These are phyloP conservation scores for Sander lucioperca DNA, from an alignment of 2,113 vertebrate species.

Conservation along the genomic window DNA sequence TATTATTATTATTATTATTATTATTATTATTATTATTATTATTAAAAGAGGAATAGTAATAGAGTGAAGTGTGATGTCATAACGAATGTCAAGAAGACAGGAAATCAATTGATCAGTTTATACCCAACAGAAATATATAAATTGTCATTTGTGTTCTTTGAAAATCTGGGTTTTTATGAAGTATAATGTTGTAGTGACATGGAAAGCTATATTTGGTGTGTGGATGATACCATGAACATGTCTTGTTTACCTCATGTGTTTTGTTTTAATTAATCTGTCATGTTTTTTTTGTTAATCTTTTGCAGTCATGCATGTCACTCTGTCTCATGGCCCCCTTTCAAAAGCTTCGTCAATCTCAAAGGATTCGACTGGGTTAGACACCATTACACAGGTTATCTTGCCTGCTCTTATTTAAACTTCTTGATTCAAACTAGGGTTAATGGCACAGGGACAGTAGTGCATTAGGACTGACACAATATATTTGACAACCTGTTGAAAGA, in stretches of 20 bases:
- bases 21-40: conserved; percentile 32
- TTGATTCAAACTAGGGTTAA: conserved; percentile 40
- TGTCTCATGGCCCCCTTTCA: neutral
- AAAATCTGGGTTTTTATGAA: conserved; percentile 60
- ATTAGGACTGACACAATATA: conserved; percentile 15
- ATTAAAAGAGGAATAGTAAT: conserved; percentile 42
- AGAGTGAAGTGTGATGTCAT: conserved; percentile 27
- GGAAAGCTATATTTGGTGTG: conserved; percentile 33
- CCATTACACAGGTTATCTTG: neutral
- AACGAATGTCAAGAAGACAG: conserved; percentile 32
- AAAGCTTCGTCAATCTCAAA: neutral
- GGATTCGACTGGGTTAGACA: neutral
- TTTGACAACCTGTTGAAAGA: conserved; percentile 23
- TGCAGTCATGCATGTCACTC: conserved; percentile 13
- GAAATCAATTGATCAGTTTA: conserved; percentile 19
- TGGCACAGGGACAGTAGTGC: neutral
- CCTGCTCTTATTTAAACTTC: conserved; percentile 17
- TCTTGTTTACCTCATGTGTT: conserved; percentile 67
- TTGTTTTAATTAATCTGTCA: conserved; percentile 37
- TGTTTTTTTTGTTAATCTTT: conserved; percentile 17
- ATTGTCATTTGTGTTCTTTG: conserved; percentile 46
- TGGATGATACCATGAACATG: conserved; percentile 37
- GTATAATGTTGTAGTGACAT: conserved; percentile 51
- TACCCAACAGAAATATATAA: conserved; percentile 28
- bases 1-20: conserved; percentile 31